Evolutionary conservation across 2,888 invertebrate genomes (phyloP).

Genomic region (Drosophila koepferae): DNA sequence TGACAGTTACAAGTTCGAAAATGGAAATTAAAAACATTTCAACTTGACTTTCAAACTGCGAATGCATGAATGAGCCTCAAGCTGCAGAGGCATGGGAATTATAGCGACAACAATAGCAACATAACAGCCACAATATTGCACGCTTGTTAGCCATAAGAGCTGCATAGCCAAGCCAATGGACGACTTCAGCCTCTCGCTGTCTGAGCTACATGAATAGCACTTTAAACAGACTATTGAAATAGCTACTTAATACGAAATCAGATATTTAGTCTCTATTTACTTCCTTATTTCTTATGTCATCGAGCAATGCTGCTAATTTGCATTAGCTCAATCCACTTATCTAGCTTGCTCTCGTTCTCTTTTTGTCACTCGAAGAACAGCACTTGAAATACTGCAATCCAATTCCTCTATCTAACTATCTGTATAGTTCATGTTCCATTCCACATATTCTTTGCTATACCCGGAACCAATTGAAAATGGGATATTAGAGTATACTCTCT

Average conservation of each 20-base stretch:
- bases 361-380: not conserved
- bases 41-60: constrained; percentile 12
- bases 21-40: constrained; percentile 39
- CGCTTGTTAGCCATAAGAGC: not conserved
- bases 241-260: not conserved
- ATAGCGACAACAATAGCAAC: not conserved
- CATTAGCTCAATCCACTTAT: not conserved
- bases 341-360: not conserved
- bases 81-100: not conserved
- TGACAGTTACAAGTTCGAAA: constrained; percentile 62
- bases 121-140: not conserved
- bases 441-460: not conserved
- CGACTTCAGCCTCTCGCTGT: not conserved
- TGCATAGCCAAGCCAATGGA: not conserved
- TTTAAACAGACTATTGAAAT: not conserved
- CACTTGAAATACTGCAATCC: not conserved
- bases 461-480: too few relatives aligned
- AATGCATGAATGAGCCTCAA: not conserved
- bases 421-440: not conserved
- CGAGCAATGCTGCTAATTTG: not conserved
- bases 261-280: not conserved
- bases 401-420: not conserved
- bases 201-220: not conserved
- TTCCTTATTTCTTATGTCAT: too few relatives aligned
- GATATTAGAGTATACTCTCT: too few relatives aligned